These are phyloP conservation scores for Eilema depressum DNA, from an alignment of 2,888 invertebrate genomes.

Conservation along the genomic window DNA sequence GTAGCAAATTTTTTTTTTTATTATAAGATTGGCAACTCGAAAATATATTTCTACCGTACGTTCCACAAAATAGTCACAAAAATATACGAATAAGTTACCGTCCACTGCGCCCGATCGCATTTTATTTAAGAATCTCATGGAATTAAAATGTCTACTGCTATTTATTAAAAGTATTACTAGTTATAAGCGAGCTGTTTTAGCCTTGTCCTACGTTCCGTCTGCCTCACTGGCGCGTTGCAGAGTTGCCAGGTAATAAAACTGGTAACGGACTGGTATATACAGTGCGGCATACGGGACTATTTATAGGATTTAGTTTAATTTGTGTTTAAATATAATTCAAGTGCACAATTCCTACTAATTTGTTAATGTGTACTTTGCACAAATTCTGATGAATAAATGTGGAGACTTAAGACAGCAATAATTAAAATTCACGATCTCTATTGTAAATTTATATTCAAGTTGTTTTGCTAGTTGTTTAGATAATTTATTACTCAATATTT, in stretches of 20 bases:
- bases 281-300: neutral
- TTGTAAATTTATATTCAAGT: constrained; percentile 27
- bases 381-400: constrained; percentile 22
- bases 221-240: neutral
- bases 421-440: constrained; percentile 32
- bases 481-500: constrained; percentile 7
- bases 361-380: constrained; percentile 2
- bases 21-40: neutral
- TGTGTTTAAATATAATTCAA: constrained; percentile 26
- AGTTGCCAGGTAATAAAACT: neutral
- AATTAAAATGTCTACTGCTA: constrained; percentile 42
- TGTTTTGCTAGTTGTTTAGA: constrained; percentile 38
- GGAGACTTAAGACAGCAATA: constrained; percentile 30
- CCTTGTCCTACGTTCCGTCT: constrained; percentile 4
- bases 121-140: constrained; percentile 50
- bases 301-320: constrained; percentile 1
- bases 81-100: constrained; percentile 32
- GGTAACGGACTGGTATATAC: neutral
- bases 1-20: neutral
- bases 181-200: constrained; percentile 51
- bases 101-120: constrained; percentile 37
- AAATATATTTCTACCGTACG: neutral
- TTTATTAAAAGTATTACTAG: constrained; percentile 54
- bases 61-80: neutral
- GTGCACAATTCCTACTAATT: constrained; percentile 18